Percentiles rank a stretch among this genome's conserved stretches.
phyloP scores from a whole-genome alignment of 2,797 vertebrate species.

The Platalea minor region DNA sequence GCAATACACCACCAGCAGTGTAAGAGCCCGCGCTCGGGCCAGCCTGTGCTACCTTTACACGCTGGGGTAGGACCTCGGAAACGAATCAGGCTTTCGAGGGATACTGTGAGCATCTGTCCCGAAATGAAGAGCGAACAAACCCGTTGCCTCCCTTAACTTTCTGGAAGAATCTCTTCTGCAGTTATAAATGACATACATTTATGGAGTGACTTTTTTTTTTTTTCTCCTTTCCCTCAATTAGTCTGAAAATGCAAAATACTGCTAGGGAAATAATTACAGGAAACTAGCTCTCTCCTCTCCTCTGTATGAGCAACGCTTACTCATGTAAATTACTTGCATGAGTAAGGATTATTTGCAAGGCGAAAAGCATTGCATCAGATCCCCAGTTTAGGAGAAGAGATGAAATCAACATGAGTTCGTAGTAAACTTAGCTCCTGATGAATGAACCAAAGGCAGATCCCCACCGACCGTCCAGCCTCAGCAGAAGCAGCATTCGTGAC shows the following conservation, averaged over 20 bases:
- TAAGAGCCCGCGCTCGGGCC: accelerated
- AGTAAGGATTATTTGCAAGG: slow-evolving; percentile 62
- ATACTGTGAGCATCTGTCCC: neutral
- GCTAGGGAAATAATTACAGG: slow-evolving; percentile 50
- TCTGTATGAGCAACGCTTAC: slow-evolving; percentile 50
- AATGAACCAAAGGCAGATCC: slow-evolving; percentile 63
- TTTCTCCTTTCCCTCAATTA: neutral
- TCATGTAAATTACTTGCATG: slow-evolving; percentile 60
- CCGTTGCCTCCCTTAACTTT: neutral
- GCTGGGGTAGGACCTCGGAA: neutral
- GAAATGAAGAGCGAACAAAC: neutral
- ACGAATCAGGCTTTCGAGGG: accelerated
- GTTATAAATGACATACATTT: neutral
- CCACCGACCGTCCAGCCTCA: slow-evolving; percentile 31
- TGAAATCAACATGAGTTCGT: slow-evolving; percentile 20
- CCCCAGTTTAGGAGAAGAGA: slow-evolving; percentile 28
- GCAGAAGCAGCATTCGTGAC: neutral
- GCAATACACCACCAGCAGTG: neutral
- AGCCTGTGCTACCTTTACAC: neutral
- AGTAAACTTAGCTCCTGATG: slow-evolving; percentile 71
- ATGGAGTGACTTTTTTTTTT: neutral
- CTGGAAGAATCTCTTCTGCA: slow-evolving; percentile 17
- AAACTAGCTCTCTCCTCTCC: slow-evolving; percentile 43
- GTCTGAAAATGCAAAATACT: slow-evolving; percentile 57
- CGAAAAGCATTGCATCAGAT: slow-evolving; percentile 58